phyloP scores from a whole-genome alignment of 2,113 vertebrate genomes.

The Trogon melanurus region DNA sequence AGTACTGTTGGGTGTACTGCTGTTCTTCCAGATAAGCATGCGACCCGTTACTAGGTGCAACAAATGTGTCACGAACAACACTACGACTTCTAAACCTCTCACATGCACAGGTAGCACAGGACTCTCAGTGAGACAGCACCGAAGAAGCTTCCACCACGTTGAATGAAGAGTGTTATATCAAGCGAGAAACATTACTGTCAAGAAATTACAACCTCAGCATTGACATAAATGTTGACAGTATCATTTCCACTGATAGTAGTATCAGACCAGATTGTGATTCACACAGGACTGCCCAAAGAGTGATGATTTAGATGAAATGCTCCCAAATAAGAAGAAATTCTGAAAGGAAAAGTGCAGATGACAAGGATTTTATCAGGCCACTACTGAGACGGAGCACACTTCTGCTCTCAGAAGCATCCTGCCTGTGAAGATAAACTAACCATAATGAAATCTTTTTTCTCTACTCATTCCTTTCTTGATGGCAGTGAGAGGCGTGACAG shows the following conservation, averaged over 20 bases:
- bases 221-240: slow-evolving; percentile 80
- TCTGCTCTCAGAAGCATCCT: slow-evolving; percentile 13
- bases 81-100: background rate
- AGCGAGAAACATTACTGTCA: slow-evolving; percentile 73
- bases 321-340: slow-evolving; percentile 65
- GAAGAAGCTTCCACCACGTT: slow-evolving; percentile 20
- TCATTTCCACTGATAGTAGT: slow-evolving; percentile 71
- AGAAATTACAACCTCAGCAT: slow-evolving; percentile 73
- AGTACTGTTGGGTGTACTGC: background rate
- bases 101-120: background rate
- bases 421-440: slow-evolving; percentile 39
- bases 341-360: slow-evolving; percentile 27
- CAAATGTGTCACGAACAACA: background rate
- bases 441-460: slow-evolving; percentile 32
- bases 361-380: slow-evolving; percentile 52
- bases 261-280: slow-evolving; percentile 78
- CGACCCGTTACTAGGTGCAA: background rate
- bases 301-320: slow-evolving; percentile 73
- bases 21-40: background rate
- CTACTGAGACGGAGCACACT: background rate
- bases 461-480: background rate
- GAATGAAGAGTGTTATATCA: slow-evolving; percentile 68
- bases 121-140: background rate
- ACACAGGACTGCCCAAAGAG: slow-evolving; percentile 69
- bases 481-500: background rate